Percentiles rank a stretch among this genome's conserved stretches.
phyloP scores from a whole-genome alignment of 2,797 vertebrate genomes.

The Channa striata region DNA sequence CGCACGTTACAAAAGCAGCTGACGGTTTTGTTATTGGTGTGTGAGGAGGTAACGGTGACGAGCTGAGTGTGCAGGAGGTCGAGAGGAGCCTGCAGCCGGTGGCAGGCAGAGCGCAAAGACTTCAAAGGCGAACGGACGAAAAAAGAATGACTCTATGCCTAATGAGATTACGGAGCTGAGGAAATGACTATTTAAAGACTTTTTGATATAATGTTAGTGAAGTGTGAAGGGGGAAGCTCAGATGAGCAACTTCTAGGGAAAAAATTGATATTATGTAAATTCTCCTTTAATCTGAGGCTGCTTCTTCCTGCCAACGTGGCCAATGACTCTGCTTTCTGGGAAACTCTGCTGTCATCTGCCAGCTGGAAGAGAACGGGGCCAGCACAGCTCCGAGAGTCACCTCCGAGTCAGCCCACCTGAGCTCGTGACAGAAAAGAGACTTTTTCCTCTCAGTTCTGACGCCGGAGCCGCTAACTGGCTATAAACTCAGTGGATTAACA shows the following conservation, averaged over 20 bases:
- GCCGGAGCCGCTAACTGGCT: not conserved
- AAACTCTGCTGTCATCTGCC: slow-evolving; percentile 43
- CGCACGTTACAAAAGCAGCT: not conserved
- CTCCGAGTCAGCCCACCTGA: not conserved
- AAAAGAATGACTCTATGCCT: slow-evolving; percentile 60
- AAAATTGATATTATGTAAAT: slow-evolving; percentile 63
- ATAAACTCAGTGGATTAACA: not conserved
- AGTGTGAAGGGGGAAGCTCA: slow-evolving; percentile 34
- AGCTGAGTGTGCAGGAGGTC: slow-evolving; percentile 26
- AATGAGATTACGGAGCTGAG: slow-evolving; percentile 62
- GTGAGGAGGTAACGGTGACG: not conserved
- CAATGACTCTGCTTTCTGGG: slow-evolving; percentile 53
- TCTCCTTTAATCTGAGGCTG: slow-evolving; percentile 58
- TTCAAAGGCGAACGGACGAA: slow-evolving; percentile 62
- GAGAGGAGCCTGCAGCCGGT: slow-evolving; percentile 44
- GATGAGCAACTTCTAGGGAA: slow-evolving; percentile 42
- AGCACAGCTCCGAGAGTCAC: slow-evolving; percentile 4
- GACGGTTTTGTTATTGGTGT: not conserved
- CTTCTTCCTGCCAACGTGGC: slow-evolving; percentile 64
- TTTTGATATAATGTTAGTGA: slow-evolving; percentile 39
- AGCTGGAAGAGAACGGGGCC: slow-evolving; percentile 24
- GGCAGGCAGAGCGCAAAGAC: slow-evolving; percentile 54
- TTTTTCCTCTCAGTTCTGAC: not conserved
- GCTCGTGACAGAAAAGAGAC: not conserved
- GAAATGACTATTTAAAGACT: slow-evolving; percentile 60